phyloP scores from a whole-genome alignment of 2,113 vertebrate species.

The Pomatostomus ruficeps region DNA sequence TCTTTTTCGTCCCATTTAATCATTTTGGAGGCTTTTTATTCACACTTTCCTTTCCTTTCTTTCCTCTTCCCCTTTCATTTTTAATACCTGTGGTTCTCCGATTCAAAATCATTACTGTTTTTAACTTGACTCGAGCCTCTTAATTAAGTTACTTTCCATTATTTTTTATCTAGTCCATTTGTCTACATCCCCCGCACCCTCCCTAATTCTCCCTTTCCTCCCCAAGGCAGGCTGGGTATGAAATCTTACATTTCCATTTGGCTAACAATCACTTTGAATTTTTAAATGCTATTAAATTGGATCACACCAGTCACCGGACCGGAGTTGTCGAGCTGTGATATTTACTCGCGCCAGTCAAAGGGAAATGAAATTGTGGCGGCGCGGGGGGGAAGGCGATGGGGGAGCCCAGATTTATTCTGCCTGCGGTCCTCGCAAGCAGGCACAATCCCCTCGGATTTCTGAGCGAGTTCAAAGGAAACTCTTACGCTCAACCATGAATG shows the following conservation, averaged over 20 bases:
- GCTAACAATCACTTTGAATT: constrained; percentile 62
- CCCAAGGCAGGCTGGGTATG: constrained; percentile 57
- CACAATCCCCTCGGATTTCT: constrained; percentile 59
- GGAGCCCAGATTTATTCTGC: constrained; percentile 38
- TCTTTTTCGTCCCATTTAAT: constrained; percentile 50
- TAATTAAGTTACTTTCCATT: constrained; percentile 70
- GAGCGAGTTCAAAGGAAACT: constrained; percentile 71
- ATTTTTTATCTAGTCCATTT: constrained; percentile 70
- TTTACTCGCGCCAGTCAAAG: constrained; percentile 69
- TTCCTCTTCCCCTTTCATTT: not conserved
- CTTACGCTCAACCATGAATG: constrained; percentile 66
- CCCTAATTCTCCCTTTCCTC: constrained; percentile 35
- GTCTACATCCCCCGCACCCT: constrained; percentile 51
- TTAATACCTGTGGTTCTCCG: not conserved
- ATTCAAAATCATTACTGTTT: constrained; percentile 55
- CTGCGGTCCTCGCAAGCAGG: constrained; percentile 59
- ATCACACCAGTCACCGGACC: constrained; percentile 67
- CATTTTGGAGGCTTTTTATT: constrained; percentile 38
- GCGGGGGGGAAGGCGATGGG: not conserved
- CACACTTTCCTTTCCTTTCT: not conserved
- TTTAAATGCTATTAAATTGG: constrained; percentile 74
- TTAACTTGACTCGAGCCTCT: constrained; percentile 51
- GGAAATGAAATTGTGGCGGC: constrained; percentile 51
- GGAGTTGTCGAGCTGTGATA: constrained; percentile 67
- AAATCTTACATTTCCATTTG: constrained; percentile 72